Evolutionary conservation across 2,113 vertebrate species (phyloP).

Genomic region (Gallinago jamesoni): DNA sequence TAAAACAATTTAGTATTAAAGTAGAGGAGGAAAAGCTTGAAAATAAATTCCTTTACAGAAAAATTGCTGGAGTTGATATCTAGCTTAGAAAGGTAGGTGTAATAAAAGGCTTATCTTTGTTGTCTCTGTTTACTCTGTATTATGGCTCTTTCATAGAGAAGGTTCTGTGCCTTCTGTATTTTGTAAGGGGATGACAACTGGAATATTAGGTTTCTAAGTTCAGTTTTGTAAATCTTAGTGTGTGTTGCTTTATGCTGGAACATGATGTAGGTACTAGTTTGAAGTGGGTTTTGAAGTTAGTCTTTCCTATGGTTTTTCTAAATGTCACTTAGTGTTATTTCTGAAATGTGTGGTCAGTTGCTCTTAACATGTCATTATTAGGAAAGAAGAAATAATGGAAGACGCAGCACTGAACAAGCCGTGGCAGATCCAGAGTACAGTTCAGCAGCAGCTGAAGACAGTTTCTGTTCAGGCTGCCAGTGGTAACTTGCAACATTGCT

Average conservation of each 20-base stretch:
- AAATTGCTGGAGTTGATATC: neutral
- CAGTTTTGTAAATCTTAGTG: neutral
- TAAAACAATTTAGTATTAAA: neutral
- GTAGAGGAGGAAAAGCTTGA: neutral
- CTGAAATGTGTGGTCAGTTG: neutral
- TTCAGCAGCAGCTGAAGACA: neutral
- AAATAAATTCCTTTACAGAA: neutral
- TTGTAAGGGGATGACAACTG: neutral
- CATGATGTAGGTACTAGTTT: neutral
- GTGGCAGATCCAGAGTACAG: neutral
- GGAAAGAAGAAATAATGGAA: neutral
- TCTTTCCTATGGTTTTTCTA: neutral
- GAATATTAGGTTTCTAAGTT: neutral
- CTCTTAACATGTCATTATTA: neutral
- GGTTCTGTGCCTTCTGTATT: neutral
- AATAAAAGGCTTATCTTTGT: neutral
- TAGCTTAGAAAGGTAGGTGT: neutral
- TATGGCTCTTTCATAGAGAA: neutral
- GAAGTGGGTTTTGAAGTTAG: neutral
- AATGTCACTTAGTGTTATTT: neutral
- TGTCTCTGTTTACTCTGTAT: neutral
- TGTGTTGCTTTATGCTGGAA: neutral
- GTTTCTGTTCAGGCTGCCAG: neutral
- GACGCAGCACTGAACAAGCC: neutral
- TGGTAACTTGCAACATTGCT: neutral